Percentiles rank a stretch among this genome's conserved stretches.
Evolutionary conservation across 2,888 invertebrate species (phyloP).

Genomic region (Agonum fuliginosum): DNA sequence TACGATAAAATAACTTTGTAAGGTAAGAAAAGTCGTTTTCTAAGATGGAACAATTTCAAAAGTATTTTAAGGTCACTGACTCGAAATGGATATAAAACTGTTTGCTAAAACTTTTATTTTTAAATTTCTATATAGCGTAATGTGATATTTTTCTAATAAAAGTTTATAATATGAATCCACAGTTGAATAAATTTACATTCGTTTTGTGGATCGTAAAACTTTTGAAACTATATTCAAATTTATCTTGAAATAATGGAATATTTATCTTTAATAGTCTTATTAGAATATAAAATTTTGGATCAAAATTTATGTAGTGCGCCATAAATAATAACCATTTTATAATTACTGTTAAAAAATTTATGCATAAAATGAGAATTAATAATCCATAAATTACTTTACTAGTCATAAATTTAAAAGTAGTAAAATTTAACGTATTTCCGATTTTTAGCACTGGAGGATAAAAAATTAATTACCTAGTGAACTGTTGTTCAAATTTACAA

Average conservation of each 20-base stretch:
- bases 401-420: neutral
- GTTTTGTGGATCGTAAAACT: neutral
- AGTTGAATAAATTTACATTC: conserved; percentile 34
- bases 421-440: neutral
- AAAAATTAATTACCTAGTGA: too few relatives aligned
- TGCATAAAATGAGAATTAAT: neutral
- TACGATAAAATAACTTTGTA: neutral
- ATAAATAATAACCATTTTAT: too few relatives aligned
- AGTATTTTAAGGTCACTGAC: conserved; percentile 31
- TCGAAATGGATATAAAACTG: conserved; percentile 1
- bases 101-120: conserved; percentile 13
- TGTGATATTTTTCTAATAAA: conserved; percentile 35
- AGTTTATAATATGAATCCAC: conserved; percentile 16
- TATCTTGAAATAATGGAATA: neutral
- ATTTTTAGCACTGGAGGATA: too few relatives aligned
- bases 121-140: neutral
- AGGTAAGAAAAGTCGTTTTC: neutral
- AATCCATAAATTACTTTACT: neutral
- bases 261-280: neutral
- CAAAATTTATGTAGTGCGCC: too few relatives aligned
- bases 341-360: neutral
- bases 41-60: conserved; percentile 25
- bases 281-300: too few relatives aligned
- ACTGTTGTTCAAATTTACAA: too few relatives aligned
- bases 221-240: conserved; percentile 23